Conservation (phyloP, 2,113 vertebrate species). For the Cyrtonyx montezumae region DNA sequence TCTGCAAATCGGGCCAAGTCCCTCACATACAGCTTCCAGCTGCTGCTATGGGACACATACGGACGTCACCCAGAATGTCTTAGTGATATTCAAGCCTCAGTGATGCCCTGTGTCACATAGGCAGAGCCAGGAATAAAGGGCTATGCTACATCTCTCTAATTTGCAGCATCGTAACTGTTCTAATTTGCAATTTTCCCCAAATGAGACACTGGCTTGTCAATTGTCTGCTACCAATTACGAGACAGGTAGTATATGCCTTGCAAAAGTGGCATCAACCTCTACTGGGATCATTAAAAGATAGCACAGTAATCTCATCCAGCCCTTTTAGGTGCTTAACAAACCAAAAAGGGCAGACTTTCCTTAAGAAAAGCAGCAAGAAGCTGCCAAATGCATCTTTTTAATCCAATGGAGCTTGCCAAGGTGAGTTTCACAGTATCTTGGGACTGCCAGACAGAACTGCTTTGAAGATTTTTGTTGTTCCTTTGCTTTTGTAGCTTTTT, state of each 20-base stretch:
- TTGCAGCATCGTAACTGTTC: background rate
- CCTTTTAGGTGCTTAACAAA: constrained; percentile 27
- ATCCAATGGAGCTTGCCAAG: background rate
- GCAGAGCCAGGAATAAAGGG: background rate
- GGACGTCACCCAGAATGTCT: background rate
- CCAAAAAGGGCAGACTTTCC: constrained; percentile 5
- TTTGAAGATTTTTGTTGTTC: background rate
- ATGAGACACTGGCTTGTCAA: constrained; percentile 7
- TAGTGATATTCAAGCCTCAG: background rate
- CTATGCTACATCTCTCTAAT: background rate
- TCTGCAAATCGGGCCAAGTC: background rate
- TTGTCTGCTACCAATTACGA: background rate
- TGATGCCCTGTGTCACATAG: background rate
- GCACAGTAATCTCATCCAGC: background rate
- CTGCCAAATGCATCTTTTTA: background rate
- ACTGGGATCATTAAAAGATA: background rate
- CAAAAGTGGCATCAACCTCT: background rate
- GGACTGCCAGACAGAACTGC: background rate
- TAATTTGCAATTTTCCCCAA: constrained; percentile 23
- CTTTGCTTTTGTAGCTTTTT: background rate
- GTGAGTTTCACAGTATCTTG: background rate
- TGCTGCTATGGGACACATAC: background rate
- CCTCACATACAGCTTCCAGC: background rate
- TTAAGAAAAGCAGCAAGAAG: background rate
- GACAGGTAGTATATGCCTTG: background rate